Percentiles rank a stretch among this genome's conserved stretches.
phyloP scores from a whole-genome alignment of 2,888 invertebrate species.

The Crossocerus cetratus region DNA sequence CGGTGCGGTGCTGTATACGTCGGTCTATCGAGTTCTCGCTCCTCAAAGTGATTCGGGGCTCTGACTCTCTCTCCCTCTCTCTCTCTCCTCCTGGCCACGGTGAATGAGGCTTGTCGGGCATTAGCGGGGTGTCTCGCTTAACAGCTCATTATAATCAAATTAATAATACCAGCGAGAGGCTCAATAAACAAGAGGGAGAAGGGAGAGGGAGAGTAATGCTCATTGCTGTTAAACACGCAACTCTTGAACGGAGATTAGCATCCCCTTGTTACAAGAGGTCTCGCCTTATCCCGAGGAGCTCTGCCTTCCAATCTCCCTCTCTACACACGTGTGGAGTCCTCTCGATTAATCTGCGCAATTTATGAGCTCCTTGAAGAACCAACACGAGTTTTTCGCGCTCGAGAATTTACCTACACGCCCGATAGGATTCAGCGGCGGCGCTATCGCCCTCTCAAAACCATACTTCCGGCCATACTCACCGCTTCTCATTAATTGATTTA shows the following conservation, averaged over 20 bases:
- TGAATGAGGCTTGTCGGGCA: slow-evolving; percentile 66
- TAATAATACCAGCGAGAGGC: slow-evolving; percentile 66
- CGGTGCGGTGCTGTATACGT: slow-evolving; percentile 9
- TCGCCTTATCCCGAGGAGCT: too few species aligned
- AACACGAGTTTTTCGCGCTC: too few species aligned
- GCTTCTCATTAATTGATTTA: too few species aligned
- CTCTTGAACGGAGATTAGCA: slow-evolving; percentile 40
- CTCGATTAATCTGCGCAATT: too few species aligned
- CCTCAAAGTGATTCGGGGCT: not conserved
- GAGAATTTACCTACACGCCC: too few species aligned
- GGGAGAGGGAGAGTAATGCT: slow-evolving; percentile 59
- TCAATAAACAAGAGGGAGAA: slow-evolving; percentile 16
- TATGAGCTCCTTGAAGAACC: too few species aligned
- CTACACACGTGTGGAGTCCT: not conserved
- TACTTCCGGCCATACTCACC: too few species aligned
- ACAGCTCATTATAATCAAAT: slow-evolving; percentile 74
- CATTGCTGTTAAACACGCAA: slow-evolving; percentile 70
- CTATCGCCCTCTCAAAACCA: too few species aligned
- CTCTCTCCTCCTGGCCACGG: too few species aligned
- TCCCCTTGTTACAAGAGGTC: not conserved
- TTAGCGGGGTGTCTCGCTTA: slow-evolving; percentile 68
- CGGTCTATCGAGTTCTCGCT: not conserved
- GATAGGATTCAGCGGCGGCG: too few species aligned
- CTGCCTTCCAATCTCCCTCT: slow-evolving; percentile 10
- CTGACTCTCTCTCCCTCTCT: slow-evolving; percentile 16